These are phyloP conservation scores for Octopus bimaculoides DNA, from an alignment of 1,140 invertebrate genomes.

Conservation along the genomic window DNA sequence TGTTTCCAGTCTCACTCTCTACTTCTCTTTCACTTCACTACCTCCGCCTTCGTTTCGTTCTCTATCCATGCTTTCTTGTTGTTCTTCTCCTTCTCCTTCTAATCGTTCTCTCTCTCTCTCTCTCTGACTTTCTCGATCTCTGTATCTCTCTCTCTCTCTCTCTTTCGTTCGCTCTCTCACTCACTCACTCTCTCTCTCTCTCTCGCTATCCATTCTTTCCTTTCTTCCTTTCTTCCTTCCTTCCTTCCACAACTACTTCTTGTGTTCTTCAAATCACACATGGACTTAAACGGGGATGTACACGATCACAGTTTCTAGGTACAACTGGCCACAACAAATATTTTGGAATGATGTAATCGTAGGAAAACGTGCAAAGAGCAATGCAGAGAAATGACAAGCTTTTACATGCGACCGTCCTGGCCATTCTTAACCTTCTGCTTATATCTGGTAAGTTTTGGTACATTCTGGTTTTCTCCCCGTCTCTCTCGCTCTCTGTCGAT, in stretches of 20 bases:
- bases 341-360: conserved; percentile 9
- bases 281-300: conserved; percentile 7
- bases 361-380: conserved; percentile 2
- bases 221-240: not conserved
- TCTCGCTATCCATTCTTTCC: not conserved
- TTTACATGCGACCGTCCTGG: conserved; percentile 1
- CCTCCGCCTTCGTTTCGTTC: not conserved
- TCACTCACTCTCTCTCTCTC: not conserved
- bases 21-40: not conserved
- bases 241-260: not conserved
- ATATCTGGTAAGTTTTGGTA: conserved; percentile 9
- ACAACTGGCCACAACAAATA: not conserved
- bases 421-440: conserved; percentile 4
- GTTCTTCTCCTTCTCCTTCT: not conserved
- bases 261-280: not conserved
- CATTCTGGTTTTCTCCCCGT: not conserved
- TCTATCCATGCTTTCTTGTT: not conserved
- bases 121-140: not conserved
- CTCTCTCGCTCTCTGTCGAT: not conserved
- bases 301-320: not conserved
- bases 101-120: not conserved
- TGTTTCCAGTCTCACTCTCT: not conserved
- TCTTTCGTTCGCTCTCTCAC: not conserved
- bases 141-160: not conserved
- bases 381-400: conserved; percentile 13